Evolutionary conservation across 2,797 vertebrate genomes (phyloP).

Genomic region (Acipenser transmontanus): DNA sequence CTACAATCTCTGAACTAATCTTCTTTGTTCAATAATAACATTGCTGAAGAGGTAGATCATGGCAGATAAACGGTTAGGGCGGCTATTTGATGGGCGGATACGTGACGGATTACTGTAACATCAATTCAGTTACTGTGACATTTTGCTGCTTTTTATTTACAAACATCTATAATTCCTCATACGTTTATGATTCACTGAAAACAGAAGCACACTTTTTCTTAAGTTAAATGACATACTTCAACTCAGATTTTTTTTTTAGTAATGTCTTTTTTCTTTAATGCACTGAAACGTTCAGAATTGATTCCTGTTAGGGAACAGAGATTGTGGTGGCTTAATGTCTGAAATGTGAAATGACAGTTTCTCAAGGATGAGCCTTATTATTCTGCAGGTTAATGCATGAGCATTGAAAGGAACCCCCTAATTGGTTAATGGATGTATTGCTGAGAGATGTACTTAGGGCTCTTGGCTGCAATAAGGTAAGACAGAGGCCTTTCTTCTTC

Average conservation of each 20-base stretch:
- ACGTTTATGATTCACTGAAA: no score
- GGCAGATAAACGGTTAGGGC: no score
- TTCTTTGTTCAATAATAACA: no score
- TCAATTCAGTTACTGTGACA: no score
- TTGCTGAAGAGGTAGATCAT: no score
- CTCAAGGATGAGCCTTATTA: conserved; percentile 43
- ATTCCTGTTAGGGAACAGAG: background rate
- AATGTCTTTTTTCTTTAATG: background rate
- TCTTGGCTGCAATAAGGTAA: conserved; percentile 50
- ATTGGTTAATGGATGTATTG: conserved; percentile 56
- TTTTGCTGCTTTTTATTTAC: no score
- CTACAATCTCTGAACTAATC: no score
- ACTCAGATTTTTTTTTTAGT: background rate
- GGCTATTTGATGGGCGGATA: no score
- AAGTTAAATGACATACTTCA: no score
- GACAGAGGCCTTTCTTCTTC: conserved; percentile 44
- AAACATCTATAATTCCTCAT: no score
- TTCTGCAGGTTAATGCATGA: conserved; percentile 50
- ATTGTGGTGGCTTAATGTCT: background rate
- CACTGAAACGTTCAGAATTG: background rate
- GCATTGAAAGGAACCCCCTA: conserved; percentile 29
- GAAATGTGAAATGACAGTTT: conserved; percentile 19
- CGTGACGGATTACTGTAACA: no score
- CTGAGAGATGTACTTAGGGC: conserved; percentile 49
- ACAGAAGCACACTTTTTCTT: no score